These are phyloP conservation scores for Hapalemur alaotrensis DNA, from an alignment of 2,797 vertebrate species.

Conservation along the genomic window DNA sequence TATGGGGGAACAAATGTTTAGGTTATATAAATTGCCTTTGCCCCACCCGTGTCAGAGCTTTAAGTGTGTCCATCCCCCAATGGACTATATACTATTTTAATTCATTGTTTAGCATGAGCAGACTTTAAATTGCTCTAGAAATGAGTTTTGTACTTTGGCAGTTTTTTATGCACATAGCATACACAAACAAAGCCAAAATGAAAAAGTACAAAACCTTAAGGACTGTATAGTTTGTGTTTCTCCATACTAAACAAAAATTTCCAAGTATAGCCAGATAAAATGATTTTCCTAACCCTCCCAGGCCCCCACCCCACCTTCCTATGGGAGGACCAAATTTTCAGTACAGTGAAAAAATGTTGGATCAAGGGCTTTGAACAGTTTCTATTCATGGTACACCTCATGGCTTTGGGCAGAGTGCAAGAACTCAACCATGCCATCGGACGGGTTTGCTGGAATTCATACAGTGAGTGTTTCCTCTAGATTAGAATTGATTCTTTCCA, in stretches of 20 bases:
- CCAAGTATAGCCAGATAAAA: conserved; percentile 50
- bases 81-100: not conserved
- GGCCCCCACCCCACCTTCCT: not conserved
- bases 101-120: conserved; percentile 35
- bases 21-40: too few relatives aligned
- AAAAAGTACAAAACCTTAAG: conserved; percentile 49
- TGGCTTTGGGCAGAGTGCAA: conserved; percentile 16
- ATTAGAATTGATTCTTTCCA: conserved; percentile 71
- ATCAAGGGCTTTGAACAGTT: not conserved
- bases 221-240: conserved; percentile 23
- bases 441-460: conserved; percentile 59
- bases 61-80: too few relatives aligned
- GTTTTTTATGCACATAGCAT: not conserved
- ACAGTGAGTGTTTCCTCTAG: conserved; percentile 67
- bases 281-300: conserved; percentile 41
- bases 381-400: not conserved
- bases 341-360: conserved; percentile 33
- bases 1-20: not conserved
- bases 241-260: conserved; percentile 70
- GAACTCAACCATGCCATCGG: not conserved
- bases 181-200: conserved; percentile 50
- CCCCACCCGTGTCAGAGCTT: too few relatives aligned
- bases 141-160: conserved; percentile 44
- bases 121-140: not conserved
- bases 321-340: not conserved